Evolutionary conservation across 2,888 invertebrate genomes (phyloP).

Genomic region (Ophion obscuratus): DNA sequence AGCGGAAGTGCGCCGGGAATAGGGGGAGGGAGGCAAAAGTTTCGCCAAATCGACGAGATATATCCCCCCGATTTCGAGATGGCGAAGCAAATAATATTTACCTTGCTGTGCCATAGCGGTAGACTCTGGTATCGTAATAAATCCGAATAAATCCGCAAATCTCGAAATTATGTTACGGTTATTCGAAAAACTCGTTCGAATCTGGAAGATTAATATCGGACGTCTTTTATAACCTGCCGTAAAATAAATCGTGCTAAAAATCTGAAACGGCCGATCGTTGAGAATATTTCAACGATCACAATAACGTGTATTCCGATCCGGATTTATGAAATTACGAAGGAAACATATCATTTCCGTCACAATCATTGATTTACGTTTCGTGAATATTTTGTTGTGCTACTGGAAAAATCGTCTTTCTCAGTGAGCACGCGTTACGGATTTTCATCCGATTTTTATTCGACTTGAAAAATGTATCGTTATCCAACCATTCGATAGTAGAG

Average conservation of each 20-base stretch:
- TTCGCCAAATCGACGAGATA: constrained; percentile 61
- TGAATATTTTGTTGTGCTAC: too few relatives aligned
- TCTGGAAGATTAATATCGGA: constrained; percentile 17
- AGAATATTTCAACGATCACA: constrained; percentile 4
- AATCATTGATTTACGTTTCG: too few relatives aligned
- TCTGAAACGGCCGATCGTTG: background rate
- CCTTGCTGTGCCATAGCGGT: constrained; percentile 21
- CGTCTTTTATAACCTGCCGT: background rate
- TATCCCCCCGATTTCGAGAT: constrained; percentile 46
- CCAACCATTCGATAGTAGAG: too few relatives aligned
- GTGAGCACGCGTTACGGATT: too few relatives aligned
- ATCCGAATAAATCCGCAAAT: constrained; percentile 33
- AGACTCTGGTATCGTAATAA: constrained; percentile 40
- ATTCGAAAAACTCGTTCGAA: constrained; percentile 16
- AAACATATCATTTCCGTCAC: too few relatives aligned
- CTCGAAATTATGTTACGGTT: constrained; percentile 44
- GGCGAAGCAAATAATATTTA: constrained; percentile 58
- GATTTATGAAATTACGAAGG: background rate
- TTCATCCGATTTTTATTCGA: too few relatives aligned
- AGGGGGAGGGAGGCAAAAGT: constrained; percentile 38
- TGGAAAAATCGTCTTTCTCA: too few relatives aligned
- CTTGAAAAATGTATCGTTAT: too few relatives aligned
- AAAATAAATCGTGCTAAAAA: constrained; percentile 1
- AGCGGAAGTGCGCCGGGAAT: background rate
- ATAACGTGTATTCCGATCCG: background rate